A percentile compares a stretch with the other conserved stretches of the same genome.
Conservation (phyloP, 2,797 vertebrate species). For the Centropyge bicolor region DNA sequence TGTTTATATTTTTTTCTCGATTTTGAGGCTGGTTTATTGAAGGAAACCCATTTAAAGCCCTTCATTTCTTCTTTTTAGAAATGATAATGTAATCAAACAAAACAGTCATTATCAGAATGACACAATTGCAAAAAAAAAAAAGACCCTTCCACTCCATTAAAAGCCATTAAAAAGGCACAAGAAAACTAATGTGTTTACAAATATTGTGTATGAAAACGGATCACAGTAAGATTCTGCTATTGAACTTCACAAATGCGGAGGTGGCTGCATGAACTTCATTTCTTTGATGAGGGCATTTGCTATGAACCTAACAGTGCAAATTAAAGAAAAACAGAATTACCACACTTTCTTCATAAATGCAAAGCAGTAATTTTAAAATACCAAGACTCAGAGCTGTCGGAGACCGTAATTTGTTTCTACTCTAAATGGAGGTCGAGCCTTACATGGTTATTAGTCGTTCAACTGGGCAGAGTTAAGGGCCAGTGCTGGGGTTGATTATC, state of each 20-base stretch:
- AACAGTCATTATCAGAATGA: slow-evolving; percentile 7
- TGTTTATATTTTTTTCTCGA: background rate
- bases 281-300: slow-evolving; percentile 3
- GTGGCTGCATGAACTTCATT: background rate
- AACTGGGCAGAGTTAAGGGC: slow-evolving; percentile 39
- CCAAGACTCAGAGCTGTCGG: background rate
- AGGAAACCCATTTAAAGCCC: slow-evolving; percentile 3
- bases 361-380: slow-evolving; percentile 24
- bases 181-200: slow-evolving; percentile 15
- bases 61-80: background rate
- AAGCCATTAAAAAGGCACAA: slow-evolving; percentile 27
- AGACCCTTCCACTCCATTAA: slow-evolving; percentile 12
- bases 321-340: slow-evolving; percentile 15
- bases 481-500: slow-evolving; percentile 30
- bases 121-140: background rate
- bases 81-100: slow-evolving; percentile 9
- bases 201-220: background rate
- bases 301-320: background rate
- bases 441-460: slow-evolving; percentile 52
- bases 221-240: background rate
- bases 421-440: slow-evolving; percentile 11
- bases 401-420: slow-evolving; percentile 29
- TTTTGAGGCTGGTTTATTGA: slow-evolving; percentile 2
- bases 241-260: background rate
- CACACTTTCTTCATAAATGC: background rate